Base-by-base conservation (phyloP, 2,797 vertebrate species). In the Chaenodraco wilsoni region DNA sequence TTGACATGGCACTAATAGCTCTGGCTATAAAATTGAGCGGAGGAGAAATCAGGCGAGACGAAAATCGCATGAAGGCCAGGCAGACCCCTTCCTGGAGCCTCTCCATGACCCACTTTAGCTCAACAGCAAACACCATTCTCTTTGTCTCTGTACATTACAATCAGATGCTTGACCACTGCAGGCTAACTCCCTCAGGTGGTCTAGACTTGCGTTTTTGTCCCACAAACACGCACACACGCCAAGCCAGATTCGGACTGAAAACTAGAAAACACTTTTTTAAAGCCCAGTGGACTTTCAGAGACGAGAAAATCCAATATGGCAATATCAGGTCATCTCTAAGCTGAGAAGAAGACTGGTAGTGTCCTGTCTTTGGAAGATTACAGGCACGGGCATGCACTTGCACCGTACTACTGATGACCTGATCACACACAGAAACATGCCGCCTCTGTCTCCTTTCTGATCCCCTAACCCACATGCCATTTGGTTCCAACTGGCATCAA, bases 1-100 rank as follows among this genome's bases (percentile, higher is more conserved):
- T 89, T 92, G 92, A 92, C 89, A 90, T 81, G 87, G 84, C 89
- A 89, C 76, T 92, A 92, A 92, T 91, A 85, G 84, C 78, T 71
- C 64, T 64, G 74, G 63, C 75, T 83, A 63, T 51, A 50, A 62
- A 72, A 85, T 74, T 56, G 66, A 49, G 63, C 23, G 62, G 58
- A 86, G 69, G 68, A 73, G 84, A 84, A 89, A 58, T 82, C 86
- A 85, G 85, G 88, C 90, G 61, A 84, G 85, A 66, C 37, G 31
- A 60, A 82, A 84, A 86, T 83, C 72, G 85, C 84, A 78, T 91
- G 90, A 83, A 88, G 85, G 69, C 84, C 67, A 61, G 69, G 66
- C 82, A 7, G 52, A 50, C 33, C 75, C 69, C 61, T 67, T n/a
- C 37, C 63, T 69, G 73, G 45, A 72, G 79, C 78, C 79, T 77